Evolutionary conservation across 2,113 vertebrate species (phyloP).

Genomic region (Meles meles): DNA sequence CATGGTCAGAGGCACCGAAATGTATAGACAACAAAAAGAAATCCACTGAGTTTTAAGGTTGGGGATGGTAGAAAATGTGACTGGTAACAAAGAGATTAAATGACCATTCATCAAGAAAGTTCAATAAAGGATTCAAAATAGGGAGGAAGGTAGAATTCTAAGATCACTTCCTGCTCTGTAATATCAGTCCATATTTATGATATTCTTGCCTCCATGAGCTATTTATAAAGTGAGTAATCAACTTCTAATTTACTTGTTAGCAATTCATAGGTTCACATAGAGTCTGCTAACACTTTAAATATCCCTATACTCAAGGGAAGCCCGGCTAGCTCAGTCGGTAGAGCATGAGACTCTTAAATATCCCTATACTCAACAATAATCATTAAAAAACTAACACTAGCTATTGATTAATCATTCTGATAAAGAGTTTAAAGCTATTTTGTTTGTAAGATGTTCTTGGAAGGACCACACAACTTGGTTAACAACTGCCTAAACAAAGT

Average conservation of each 20-base stretch:
- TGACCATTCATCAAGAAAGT: background rate
- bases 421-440: background rate
- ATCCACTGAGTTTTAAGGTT: background rate
- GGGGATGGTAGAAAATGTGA: background rate
- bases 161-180: background rate
- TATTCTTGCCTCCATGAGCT: background rate
- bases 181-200: background rate
- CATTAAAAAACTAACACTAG: background rate
- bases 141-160: background rate
- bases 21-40: background rate
- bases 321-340: slow-evolving; percentile 93
- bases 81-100: background rate
- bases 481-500: slow-evolving; percentile 8
- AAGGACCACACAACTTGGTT: background rate
- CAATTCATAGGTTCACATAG: background rate
- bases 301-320: background rate
- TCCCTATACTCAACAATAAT: background rate
- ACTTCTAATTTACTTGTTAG: slow-evolving; percentile 17
- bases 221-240: slow-evolving; percentile 31
- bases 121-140: background rate
- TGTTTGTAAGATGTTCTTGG: slow-evolving; percentile 9
- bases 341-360: slow-evolving; percentile 95
- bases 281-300: background rate
- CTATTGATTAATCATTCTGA: background rate
- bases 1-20: background rate